These are phyloP conservation scores for Carassius gibelio DNA, from an alignment of 2,113 vertebrate genomes.

Conservation along the genomic window DNA sequence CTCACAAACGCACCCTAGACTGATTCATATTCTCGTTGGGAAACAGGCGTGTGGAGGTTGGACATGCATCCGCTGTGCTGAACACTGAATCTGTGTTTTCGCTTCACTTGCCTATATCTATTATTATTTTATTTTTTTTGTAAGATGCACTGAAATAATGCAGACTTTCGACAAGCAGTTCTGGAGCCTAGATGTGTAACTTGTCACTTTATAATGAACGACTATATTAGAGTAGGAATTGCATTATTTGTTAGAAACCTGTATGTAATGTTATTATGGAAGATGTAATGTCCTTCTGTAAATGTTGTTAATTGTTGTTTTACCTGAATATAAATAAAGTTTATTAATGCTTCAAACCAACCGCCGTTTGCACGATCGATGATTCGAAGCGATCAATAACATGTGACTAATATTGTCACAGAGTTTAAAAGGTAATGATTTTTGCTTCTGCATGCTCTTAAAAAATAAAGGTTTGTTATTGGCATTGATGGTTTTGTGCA, in stretches of 20 bases:
- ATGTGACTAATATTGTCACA: background rate
- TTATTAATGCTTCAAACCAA: constrained; percentile 70
- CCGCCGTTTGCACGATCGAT: background rate
- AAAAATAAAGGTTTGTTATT: too few relatives aligned
- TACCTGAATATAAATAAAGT: constrained; percentile 97
- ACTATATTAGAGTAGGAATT: constrained; percentile 81
- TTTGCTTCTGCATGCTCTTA: background rate
- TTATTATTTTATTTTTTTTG: constrained; percentile 65
- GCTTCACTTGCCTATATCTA: constrained; percentile 66
- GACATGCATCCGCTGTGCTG: constrained; percentile 72
- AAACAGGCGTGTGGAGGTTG: background rate
- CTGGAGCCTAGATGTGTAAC: constrained; percentile 77
- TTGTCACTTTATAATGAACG: constrained; percentile 69
- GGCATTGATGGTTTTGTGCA: too few relatives aligned
- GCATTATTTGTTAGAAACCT: constrained; percentile 88
- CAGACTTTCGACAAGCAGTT: constrained; percentile 76
- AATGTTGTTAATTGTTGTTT: constrained; percentile 89
- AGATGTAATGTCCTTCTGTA: constrained; percentile 94
- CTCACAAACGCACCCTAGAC: constrained; percentile 60
- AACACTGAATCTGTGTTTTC: constrained; percentile 74
- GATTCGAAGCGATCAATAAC: background rate
- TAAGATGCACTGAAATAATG: constrained; percentile 80
- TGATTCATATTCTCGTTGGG: constrained; percentile 43
- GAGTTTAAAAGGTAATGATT: background rate
- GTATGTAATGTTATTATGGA: constrained; percentile 94